Conservation (phyloP, 2,888 invertebrate genomes). For the Drosophila heteroneura region DNA sequence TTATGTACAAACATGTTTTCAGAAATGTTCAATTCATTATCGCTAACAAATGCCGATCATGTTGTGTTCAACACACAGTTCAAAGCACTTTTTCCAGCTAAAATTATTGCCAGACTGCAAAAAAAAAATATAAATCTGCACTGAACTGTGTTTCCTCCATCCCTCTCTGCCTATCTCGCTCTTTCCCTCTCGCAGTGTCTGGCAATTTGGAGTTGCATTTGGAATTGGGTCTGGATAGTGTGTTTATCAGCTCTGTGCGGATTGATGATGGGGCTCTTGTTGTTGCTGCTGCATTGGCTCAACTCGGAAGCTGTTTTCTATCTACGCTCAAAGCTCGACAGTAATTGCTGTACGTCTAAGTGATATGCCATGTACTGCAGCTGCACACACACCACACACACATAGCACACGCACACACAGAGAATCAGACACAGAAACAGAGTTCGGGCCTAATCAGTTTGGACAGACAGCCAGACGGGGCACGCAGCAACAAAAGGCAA, state of each 20-base stretch:
- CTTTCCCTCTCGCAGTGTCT: constrained; percentile 18
- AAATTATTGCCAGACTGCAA: constrained; percentile 68
- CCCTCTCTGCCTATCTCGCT: constrained; percentile 9
- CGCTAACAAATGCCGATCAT: constrained; percentile 83
- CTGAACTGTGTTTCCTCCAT: neutral
- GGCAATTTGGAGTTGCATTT: constrained; percentile 49
- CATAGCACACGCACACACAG: neutral
- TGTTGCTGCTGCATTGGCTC: constrained; percentile 27
- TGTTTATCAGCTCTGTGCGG: constrained; percentile 42
- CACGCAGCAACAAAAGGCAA: constrained; percentile 9
- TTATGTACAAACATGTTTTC: constrained; percentile 82
- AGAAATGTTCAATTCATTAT: constrained; percentile 83
- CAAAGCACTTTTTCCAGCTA: constrained; percentile 79
- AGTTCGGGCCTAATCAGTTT: constrained; percentile 40
- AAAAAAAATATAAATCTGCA: constrained; percentile 37
- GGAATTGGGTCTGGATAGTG: constrained; percentile 45
- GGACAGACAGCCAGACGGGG: constrained; percentile 26
- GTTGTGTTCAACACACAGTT: constrained; percentile 78
- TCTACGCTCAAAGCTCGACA: constrained; percentile 33
- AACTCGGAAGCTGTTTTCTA: constrained; percentile 67
- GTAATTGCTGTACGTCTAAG: constrained; percentile 74
- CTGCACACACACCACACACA: constrained; percentile 13
- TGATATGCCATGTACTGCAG: constrained; percentile 73
- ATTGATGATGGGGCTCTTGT: constrained; percentile 38
- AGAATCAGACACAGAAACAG: constrained; percentile 17